Conservation (phyloP, 2,113 vertebrate genomes). For the Progne subis region DNA sequence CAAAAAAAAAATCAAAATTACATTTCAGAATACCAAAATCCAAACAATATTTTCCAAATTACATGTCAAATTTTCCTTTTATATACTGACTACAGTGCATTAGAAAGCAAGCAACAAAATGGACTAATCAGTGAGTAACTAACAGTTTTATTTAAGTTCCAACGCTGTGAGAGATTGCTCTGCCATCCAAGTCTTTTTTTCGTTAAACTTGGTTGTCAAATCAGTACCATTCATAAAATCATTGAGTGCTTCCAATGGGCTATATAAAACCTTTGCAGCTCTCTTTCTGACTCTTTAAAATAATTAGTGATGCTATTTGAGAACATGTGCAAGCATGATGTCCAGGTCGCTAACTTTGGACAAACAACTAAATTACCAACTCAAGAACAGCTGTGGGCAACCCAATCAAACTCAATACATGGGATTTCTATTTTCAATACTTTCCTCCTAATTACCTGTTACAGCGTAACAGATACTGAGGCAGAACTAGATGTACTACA, state of each 20-base stretch:
- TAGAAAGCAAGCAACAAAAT: neutral
- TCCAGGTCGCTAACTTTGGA: neutral
- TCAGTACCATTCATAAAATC: neutral
- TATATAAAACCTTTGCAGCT: neutral
- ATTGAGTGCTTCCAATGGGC: neutral
- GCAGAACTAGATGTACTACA: neutral
- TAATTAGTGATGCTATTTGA: neutral
- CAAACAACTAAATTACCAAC: neutral
- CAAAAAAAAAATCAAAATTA: neutral
- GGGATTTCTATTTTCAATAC: neutral
- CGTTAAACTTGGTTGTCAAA: neutral
- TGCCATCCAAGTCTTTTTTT: neutral
- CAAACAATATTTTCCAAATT: neutral
- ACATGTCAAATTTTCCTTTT: neutral
- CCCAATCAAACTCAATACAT: neutral
- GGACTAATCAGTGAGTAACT: neutral
- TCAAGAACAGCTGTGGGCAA: neutral
- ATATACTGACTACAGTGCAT: neutral
- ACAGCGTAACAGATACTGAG: neutral
- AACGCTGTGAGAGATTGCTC: neutral
- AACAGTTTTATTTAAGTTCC: neutral
- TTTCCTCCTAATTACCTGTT: neutral
- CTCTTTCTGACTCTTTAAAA: neutral
- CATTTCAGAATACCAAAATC: neutral
- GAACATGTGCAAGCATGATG: neutral